Base-by-base conservation (phyloP, 2,888 invertebrate species). In the Amphimallon solstitiale region DNA sequence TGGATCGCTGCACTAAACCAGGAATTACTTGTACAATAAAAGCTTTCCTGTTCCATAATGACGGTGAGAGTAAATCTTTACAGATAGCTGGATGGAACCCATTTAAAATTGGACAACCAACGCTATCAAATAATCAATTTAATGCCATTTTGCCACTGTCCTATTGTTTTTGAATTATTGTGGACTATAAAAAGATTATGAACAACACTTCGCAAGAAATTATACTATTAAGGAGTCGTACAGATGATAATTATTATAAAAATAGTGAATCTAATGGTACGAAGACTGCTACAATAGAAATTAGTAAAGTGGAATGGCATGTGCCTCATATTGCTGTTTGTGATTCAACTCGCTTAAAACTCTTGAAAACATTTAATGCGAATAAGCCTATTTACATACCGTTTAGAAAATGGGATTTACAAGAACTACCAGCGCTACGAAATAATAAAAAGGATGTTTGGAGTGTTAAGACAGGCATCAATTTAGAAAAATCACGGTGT, bases 181-280 rank as follows among this genome's bases (percentile, higher is more conserved):
- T 78, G 69, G 78, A 81, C 69, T 81, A 78, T 67, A 75, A 75
- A 29, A 78, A 77, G 71, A 75, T 81, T 52, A 72, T 80, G 51
- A 70, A 80, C 0, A 81, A 81, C 68, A 75, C 74, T 56, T 79
- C 78, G 71, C 80, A 81, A 75, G 80, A 82, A 71, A 60, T 79
- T 15, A 71, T 80, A 21, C 63, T 82, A n/a, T 71, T 73, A 12
- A 69, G 79, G 59, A 68, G 76, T 23, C 75, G 72, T 21, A 51
- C 29, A 12, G 65, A 69, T 61, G 14, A 12, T 6, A 79, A 80
- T 71, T 37, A 19, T 46, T 52, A 54, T 19, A 37, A 7, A n/a
- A 48, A 48, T 6, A 48, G 1, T n/a, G 10, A 5, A 21, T 3
- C 1, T 2, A 21, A 21, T 23, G 61, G 35, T 1, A 29, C n/a